These are phyloP conservation scores for Stigmatopora nigra DNA, from an alignment of 2,113 vertebrate genomes.

Conservation along the genomic window DNA sequence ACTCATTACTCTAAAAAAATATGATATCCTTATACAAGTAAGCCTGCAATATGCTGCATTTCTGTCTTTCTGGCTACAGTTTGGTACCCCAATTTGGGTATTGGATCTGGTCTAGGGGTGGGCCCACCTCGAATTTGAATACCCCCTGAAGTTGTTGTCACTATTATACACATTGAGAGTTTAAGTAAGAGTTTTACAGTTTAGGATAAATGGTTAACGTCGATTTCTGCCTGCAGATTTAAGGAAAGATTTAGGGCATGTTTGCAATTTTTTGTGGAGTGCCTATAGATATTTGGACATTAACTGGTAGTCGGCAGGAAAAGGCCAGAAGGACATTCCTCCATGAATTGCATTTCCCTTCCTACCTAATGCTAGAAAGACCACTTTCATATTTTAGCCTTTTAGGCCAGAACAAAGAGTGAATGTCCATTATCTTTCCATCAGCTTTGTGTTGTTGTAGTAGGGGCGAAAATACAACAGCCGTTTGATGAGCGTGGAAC, in stretches of 20 bases:
- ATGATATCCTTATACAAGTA: no score
- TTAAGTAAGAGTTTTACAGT: no score
- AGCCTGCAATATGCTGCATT: no score
- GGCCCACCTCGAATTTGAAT: no score
- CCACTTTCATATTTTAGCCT: slow-evolving; percentile 59
- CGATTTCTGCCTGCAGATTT: slow-evolving; percentile 38
- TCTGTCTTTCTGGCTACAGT: no score
- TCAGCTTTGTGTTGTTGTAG: slow-evolving; percentile 34
- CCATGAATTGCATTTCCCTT: slow-evolving; percentile 47
- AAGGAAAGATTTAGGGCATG: slow-evolving; percentile 50
- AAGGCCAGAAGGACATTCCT: slow-evolving; percentile 59
- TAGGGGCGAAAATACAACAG: slow-evolving; percentile 34
- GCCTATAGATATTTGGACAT: slow-evolving; percentile 57
- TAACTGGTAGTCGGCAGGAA: slow-evolving; percentile 49
- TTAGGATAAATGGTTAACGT: no score
- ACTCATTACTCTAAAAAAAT: no score
- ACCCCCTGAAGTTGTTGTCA: no score
- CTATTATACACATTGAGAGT: no score
- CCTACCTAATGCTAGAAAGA: slow-evolving; percentile 60
- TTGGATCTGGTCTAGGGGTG: no score
- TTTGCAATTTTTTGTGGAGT: slow-evolving; percentile 53
- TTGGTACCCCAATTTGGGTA: no score
- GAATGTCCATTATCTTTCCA: slow-evolving; percentile 43
- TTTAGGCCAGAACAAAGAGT: slow-evolving; percentile 62
- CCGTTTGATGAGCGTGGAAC: slow-evolving; percentile 57